Evolutionary conservation across 1,140 invertebrate genomes (phyloP).

Genomic region (Diabrotica virgifera): DNA sequence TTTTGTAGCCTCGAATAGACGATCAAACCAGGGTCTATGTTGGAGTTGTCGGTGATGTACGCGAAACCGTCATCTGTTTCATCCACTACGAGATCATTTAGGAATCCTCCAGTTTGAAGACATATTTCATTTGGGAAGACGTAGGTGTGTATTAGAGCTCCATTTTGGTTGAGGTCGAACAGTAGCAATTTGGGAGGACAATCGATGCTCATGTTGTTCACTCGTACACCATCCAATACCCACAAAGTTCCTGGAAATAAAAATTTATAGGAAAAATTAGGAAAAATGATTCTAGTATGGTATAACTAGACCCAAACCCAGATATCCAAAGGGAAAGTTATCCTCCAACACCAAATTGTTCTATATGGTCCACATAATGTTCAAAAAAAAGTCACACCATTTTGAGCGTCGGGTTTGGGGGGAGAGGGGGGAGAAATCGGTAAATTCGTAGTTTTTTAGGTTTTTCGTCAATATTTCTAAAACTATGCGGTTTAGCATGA

Average conservation of each 20-base stretch:
- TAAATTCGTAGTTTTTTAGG: too few species aligned
- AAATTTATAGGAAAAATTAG: too few species aligned
- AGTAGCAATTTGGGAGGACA: slow-evolving; percentile 66
- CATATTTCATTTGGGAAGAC: slow-evolving; percentile 56
- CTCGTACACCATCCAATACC: slow-evolving; percentile 65
- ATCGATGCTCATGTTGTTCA: slow-evolving; percentile 40
- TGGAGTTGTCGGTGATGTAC: slow-evolving; percentile 67
- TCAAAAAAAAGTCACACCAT: too few species aligned
- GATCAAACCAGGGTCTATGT: slow-evolving; percentile 65
- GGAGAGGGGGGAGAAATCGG: too few species aligned
- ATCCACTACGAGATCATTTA: slow-evolving; percentile 66
- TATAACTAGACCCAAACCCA: too few species aligned
- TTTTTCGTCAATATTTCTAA: too few species aligned
- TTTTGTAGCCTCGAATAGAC: slow-evolving; percentile 61
- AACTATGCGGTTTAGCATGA: too few species aligned
- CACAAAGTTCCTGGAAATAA: slow-evolving; percentile 59
- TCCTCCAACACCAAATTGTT: too few species aligned
- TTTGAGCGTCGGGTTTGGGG: too few species aligned
- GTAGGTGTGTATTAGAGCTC: slow-evolving; percentile 55
- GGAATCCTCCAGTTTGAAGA: slow-evolving; percentile 52
- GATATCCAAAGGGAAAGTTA: too few species aligned
- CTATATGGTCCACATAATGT: too few species aligned
- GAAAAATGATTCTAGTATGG: too few species aligned
- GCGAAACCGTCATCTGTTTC: slow-evolving; percentile 45
- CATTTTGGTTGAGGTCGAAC: slow-evolving; percentile 61